Conservation (phyloP, 1,140 invertebrate species). For the Drosophila pectinifera region DNA sequence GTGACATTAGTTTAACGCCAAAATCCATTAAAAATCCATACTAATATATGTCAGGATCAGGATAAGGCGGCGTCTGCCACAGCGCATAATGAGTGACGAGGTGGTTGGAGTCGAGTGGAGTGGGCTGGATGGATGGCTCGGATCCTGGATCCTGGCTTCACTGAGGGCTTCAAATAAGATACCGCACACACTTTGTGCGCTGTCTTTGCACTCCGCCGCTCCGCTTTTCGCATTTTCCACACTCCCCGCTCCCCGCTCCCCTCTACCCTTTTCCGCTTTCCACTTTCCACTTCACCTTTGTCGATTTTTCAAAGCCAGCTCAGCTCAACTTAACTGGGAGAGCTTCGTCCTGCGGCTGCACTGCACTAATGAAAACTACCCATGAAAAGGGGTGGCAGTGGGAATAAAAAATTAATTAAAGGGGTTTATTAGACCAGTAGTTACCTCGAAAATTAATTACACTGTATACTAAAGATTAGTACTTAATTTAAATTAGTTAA, state of each 20-base stretch:
- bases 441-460: neutral
- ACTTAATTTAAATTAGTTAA: too few relatives aligned
- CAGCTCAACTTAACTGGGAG: slow-evolving; percentile 9
- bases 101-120: slow-evolving; percentile 8
- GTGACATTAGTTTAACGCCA: slow-evolving; percentile 80
- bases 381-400: neutral
- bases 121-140: slow-evolving; percentile 5
- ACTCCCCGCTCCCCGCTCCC: slow-evolving; percentile 16
- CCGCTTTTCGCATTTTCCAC: neutral
- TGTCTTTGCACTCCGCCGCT: slow-evolving; percentile 57
- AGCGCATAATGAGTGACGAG: slow-evolving; percentile 76
- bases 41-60: slow-evolving; percentile 80
- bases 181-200: slow-evolving; percentile 59
- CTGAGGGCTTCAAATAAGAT: slow-evolving; percentile 69
- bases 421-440: neutral
- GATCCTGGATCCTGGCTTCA: slow-evolving; percentile 9
- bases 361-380: slow-evolving; percentile 50
- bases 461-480: neutral
- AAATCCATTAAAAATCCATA: slow-evolving; percentile 84
- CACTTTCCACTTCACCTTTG: slow-evolving; percentile 63
- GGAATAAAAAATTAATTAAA: slow-evolving; percentile 22
- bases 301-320: slow-evolving; percentile 65
- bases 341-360: slow-evolving; percentile 36
- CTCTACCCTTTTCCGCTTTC: neutral
- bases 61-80: slow-evolving; percentile 67